phyloP scores from a whole-genome alignment of 2,113 vertebrate species.

The Natator depressus region DNA sequence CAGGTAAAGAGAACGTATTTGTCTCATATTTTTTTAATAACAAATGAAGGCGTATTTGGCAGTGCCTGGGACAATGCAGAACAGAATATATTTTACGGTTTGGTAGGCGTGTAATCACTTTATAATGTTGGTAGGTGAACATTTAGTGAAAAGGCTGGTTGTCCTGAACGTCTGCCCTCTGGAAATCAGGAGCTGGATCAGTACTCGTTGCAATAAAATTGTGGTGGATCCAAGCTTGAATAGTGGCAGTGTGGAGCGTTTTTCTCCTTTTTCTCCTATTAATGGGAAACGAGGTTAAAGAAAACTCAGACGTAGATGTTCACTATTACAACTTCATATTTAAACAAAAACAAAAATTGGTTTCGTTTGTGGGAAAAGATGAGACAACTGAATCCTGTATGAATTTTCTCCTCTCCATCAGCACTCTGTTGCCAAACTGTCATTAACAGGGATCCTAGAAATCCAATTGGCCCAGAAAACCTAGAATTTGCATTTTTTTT shows the following conservation, averaged over 20 bases:
- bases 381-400: background rate
- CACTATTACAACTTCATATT: background rate
- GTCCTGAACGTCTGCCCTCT: background rate
- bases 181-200: background rate
- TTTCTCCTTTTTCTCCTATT: background rate
- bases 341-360: background rate
- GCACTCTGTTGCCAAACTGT: background rate
- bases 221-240: background rate
- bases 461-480: background rate
- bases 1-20: conserved; percentile 80
- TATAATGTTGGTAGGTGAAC: accelerated
- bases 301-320: background rate
- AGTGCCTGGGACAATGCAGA: background rate
- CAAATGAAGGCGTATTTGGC: background rate
- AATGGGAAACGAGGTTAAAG: background rate
- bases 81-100: background rate
- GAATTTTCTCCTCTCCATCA: background rate
- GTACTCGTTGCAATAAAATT: background rate
- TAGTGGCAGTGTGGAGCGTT: background rate
- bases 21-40: background rate
- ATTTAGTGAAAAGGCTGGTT: background rate
- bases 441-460: background rate
- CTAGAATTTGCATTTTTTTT: background rate
- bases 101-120: background rate
- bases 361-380: background rate